These are phyloP conservation scores for Papilio polytes DNA, from an alignment of 1,140 invertebrate species.

Conservation along the genomic window DNA sequence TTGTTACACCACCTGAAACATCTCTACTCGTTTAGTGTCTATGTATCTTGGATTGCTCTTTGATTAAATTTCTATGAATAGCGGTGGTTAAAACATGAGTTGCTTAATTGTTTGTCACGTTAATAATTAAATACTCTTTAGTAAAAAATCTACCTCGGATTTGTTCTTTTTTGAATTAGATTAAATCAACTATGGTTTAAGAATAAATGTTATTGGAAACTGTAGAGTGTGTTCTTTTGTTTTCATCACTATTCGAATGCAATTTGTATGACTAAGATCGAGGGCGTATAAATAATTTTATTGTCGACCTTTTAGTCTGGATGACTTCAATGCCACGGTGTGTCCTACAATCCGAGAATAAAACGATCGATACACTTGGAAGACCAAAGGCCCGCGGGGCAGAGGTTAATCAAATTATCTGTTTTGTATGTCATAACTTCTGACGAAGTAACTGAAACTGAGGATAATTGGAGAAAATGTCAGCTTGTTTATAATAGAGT, in stretches of 20 bases:
- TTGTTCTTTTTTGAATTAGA: too few relatives aligned
- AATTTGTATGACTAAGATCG: not conserved
- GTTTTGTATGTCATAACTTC: conserved; percentile 32
- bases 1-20: conserved; percentile 39
- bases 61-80: too few relatives aligned
- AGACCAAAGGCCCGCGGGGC: conserved; percentile 13
- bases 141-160: too few relatives aligned
- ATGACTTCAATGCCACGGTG: conserved; percentile 42
- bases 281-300: conserved; percentile 20
- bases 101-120: too few relatives aligned
- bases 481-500: not conserved
- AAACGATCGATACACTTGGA: conserved; percentile 48
- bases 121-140: too few relatives aligned
- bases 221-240: too few relatives aligned
- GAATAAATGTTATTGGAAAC: too few relatives aligned
- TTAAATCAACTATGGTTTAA: too few relatives aligned
- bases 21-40: conserved; percentile 4
- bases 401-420: conserved; percentile 23
- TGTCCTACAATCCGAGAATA: conserved; percentile 52
- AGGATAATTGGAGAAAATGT: not conserved
- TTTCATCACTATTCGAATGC: too few relatives aligned
- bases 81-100: too few relatives aligned
- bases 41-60: not conserved
- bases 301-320: conserved; percentile 26
- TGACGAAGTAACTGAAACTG: not conserved